A percentile compares a stretch with the other conserved stretches of the same genome.
Evolutionary conservation across 2,113 vertebrate species (phyloP).

Genomic region (Glaucidium brasilianum): DNA sequence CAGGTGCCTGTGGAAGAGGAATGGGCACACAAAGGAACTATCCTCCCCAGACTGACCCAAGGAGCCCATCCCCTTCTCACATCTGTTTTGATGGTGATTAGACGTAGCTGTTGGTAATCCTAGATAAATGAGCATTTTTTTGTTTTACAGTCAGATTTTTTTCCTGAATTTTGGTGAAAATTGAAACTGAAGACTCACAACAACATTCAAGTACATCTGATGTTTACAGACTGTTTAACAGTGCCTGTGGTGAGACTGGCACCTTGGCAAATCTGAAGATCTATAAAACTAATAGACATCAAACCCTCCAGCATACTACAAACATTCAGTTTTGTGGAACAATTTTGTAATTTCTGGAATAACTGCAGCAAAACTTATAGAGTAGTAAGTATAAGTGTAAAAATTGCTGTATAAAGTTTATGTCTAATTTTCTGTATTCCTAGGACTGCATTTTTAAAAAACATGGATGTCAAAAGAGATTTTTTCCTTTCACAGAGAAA

Average conservation of each 20-base stretch:
- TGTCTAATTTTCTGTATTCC: background rate
- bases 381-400: background rate
- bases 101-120: background rate
- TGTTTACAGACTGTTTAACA: background rate
- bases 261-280: background rate
- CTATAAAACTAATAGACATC: background rate
- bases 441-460: background rate
- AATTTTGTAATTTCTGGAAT: background rate
- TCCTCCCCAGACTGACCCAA: background rate
- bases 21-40: background rate
- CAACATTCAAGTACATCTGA: background rate
- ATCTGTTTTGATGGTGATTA: background rate
- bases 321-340: background rate
- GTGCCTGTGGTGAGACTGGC: background rate
- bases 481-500: background rate
- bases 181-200: background rate
- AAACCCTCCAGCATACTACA: background rate
- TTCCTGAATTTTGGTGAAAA: background rate
- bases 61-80: background rate
- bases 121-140: background rate
- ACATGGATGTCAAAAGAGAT: background rate
- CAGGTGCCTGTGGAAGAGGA: background rate
- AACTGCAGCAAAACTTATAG: background rate
- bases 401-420: background rate
- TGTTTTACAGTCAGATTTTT: background rate